Conservation (phyloP, 2,113 vertebrate species). For the Odobenus rosmarus region DNA sequence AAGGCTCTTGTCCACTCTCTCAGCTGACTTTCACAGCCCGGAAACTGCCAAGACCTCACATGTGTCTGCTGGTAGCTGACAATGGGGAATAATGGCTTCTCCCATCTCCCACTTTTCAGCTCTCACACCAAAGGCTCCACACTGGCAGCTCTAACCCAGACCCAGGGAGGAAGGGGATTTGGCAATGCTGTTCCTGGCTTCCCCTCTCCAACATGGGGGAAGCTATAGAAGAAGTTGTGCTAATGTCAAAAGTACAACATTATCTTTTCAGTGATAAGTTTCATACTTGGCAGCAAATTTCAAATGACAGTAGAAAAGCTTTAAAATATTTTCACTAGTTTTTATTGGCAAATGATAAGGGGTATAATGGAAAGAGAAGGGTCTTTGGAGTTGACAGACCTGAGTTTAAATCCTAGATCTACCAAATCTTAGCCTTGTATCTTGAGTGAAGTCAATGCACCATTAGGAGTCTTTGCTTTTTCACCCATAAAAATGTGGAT, state of each 20-base stretch:
- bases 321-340: too few species aligned
- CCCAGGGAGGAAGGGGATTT: neutral
- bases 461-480: too few species aligned
- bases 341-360: too few species aligned
- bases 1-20: neutral
- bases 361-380: too few species aligned
- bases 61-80: neutral
- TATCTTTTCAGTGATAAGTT: neutral
- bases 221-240: neutral
- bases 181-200: neutral
- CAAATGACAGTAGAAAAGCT: too few species aligned
- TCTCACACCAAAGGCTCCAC: neutral
- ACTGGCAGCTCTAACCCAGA: neutral
- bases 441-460: too few species aligned
- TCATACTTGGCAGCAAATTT: neutral
- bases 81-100: neutral
- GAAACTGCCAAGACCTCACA: neutral
- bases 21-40: neutral
- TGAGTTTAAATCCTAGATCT: too few species aligned
- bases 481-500: too few species aligned
- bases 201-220: neutral
- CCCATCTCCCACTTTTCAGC: neutral
- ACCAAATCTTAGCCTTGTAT: too few species aligned
- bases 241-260: neutral
- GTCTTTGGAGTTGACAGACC: too few species aligned